Evolutionary conservation across 2,113 vertebrate species (phyloP).

Genomic region (Sceloporus tristichus): DNA sequence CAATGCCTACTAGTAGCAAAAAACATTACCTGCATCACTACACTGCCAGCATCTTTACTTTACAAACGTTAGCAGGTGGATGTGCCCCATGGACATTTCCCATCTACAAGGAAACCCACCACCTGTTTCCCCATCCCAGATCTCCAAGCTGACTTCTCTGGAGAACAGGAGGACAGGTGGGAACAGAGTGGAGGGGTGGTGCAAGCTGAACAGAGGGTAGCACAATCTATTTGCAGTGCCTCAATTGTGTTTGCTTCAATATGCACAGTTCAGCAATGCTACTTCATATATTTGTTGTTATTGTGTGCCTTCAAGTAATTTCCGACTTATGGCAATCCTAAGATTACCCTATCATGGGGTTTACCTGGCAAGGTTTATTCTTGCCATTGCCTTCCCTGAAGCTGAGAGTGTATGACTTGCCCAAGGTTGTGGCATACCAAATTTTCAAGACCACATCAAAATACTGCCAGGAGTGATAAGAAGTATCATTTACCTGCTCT

Average conservation of each 20-base stretch:
- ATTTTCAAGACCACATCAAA: neutral
- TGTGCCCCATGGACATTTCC: too few species aligned
- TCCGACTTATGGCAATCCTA: too few species aligned
- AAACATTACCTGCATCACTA: neutral
- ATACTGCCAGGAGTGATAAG: neutral
- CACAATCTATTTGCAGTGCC: neutral
- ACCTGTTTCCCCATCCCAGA: neutral
- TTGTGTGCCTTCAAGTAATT: too few species aligned
- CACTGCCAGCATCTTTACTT: neutral
- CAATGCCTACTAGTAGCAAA: neutral
- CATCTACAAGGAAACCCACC: neutral
- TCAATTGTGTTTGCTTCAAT: neutral
- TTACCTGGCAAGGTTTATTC: too few species aligned
- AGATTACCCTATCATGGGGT: too few species aligned
- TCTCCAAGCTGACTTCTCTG: neutral
- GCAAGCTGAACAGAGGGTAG: neutral
- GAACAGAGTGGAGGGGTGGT: neutral
- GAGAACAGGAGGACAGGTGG: neutral
- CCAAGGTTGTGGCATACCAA: too few species aligned
- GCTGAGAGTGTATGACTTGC: too few species aligned
- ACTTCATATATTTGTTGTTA: neutral
- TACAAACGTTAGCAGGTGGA: neutral
- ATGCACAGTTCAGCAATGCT: neutral
- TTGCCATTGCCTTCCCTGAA: too few species aligned
- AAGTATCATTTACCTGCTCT: neutral